Evolutionary conservation across 1,140 invertebrate genomes (phyloP), one percentile per base, ranked within the genome.

Genomic region (Galendromus occidentalis): DNA sequence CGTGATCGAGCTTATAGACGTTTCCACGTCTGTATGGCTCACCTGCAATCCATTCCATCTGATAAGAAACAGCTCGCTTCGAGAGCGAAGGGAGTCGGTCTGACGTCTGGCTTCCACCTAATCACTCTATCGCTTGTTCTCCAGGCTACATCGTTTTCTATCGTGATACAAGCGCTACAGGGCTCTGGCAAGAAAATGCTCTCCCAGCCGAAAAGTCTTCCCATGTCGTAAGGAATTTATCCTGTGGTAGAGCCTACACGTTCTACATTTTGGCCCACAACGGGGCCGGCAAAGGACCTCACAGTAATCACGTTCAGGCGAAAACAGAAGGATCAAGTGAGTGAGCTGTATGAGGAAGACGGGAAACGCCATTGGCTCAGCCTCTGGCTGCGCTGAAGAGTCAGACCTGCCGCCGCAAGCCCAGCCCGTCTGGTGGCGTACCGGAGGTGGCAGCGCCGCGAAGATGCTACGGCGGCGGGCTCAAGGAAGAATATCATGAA

Each of bases 291-390:
- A 80, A 88, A 69, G 89, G 93, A 64, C 82, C 85, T 42, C 84
- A 87, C 0, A 93, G 89, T 71, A 80, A 83, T 25, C 84, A 91
- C 0, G 85, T 86, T 20, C 83, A 87, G 69, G 86, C 91, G 70
- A 92, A 88, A 68, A 97, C 92, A 45, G 89, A 91, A 74, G 90
- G 94, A 83, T 87, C 89, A 81, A 89, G 91, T 93, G 82, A 83
- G 83, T 81, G 44, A 42, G 20, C n/a, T n/a, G n/a, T n/a, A 33
- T 22, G 22, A 59, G 33, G 33, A 39, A 9, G 33, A 9, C 4
- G 33, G 4, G 33, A 39, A 9, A n/a, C n/a, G n/a, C n/a, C n/a
- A n/a, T n/a, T n/a, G n/a, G n/a, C n/a, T n/a, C n/a, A n/a, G n/a
- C n/a, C n/a, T n/a, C n/a, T n/a, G n/a, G n/a, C n/a, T n/a, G n/a